Base-by-base conservation (phyloP, 2,888 invertebrate genomes). In the Antitype chi region DNA sequence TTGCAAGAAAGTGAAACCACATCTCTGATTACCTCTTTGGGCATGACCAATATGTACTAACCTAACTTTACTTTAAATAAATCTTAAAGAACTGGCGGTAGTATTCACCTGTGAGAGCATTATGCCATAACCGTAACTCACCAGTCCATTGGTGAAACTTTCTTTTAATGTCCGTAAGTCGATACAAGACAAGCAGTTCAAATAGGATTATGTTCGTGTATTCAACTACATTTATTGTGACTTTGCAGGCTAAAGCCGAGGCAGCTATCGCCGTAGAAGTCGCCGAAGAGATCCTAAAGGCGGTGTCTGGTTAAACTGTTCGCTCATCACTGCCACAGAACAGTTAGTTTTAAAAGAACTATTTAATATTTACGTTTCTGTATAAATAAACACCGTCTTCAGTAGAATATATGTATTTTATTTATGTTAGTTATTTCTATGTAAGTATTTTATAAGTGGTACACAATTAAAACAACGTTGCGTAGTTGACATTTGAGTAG, bases 211-310 rank as follows among this genome's bases (percentile, higher is more conserved):
- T 60, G 23, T 76, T 52, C 11, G 32, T 60, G 17, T 77, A 53
- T 70, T 70, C 11, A 59, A 25, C 23, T 25, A 13, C 8, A 71
- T n/a, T n/a, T 49, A 49, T 76, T 70, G 38, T 76, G 28, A 72
- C 78, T 74, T 95, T 97, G 13, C 92, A 98, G 98, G 98, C 97
- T 66, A 97, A 97, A 94, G 99, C 99, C 25, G 99, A 99, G 97
- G 99, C 99, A 71, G 98, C 98, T 82, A 99, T 99, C 91, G 99
- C 99, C 57, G 97, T 99, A 15, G 99, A 99, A 96, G 99, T 99
- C 73, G 99, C 98, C 71, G 99, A 99, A 96, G 99, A 99, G 87
- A 97, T 99, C 88, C 98, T 99, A 74, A 98, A 98, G 95, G 99
- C 99, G 83, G 97, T 97, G n/a, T 89, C 94, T 25, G 94, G 93